phyloP scores from a whole-genome alignment of 2,888 invertebrate genomes.

The Tetrapedia diversipes region DNA sequence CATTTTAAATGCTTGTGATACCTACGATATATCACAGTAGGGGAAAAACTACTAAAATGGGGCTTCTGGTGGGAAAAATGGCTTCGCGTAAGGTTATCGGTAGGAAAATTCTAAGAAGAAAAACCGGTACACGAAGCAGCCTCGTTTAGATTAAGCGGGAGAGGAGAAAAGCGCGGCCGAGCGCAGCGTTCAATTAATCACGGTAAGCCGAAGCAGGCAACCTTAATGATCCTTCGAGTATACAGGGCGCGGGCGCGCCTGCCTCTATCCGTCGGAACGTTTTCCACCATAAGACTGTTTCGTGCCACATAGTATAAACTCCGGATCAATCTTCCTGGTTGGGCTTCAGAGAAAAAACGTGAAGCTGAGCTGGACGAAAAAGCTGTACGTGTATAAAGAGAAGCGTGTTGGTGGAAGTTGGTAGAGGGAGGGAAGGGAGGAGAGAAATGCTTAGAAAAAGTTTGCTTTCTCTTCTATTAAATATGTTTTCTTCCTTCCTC shows the following conservation, averaged over 20 bases:
- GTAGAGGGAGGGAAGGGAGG: background rate
- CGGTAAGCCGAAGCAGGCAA: constrained; percentile 31
- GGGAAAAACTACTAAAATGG: too few species aligned
- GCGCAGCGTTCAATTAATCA: constrained; percentile 44
- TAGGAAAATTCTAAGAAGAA: background rate
- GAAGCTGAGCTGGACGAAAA: constrained; percentile 11
- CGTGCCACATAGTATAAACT: constrained; percentile 23
- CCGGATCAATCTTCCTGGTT: constrained; percentile 46
- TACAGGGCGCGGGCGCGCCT: background rate
- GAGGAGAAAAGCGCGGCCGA: constrained; percentile 5
- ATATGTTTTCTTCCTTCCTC: background rate
- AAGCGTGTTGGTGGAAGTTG: constrained; percentile 1
- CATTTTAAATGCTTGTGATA: too few species aligned
- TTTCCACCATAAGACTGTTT: constrained; percentile 19
- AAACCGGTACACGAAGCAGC: background rate
- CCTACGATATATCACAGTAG: background rate
- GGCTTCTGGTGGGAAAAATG: background rate
- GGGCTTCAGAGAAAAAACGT: background rate
- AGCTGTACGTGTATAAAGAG: constrained; percentile 6
- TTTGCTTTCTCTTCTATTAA: constrained; percentile 13
- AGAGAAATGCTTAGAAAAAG: background rate
- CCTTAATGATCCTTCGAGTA: constrained; percentile 42
- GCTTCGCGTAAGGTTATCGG: background rate
- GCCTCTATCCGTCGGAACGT: background rate
- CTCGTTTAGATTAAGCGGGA: constrained; percentile 12